These are phyloP conservation scores for Lochmaea crataegi DNA, from an alignment of 2,888 invertebrate genomes.

Conservation along the genomic window DNA sequence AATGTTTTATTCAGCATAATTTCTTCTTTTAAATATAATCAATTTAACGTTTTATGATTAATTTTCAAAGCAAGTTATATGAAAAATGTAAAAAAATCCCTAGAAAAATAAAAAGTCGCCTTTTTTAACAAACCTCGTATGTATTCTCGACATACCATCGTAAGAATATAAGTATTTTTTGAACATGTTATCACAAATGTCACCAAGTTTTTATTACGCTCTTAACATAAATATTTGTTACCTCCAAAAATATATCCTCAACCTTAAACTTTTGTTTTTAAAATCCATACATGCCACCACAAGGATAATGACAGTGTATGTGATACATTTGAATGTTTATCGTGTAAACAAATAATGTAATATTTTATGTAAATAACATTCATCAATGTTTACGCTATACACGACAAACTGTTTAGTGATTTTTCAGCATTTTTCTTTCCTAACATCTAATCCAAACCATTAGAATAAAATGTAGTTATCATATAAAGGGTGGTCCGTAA, in stretches of 20 bases:
- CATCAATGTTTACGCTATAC: neutral
- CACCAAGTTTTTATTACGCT: neutral
- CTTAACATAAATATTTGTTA: neutral
- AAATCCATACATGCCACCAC: neutral
- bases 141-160: too few species aligned
- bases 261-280: constrained; percentile 2
- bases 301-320: neutral
- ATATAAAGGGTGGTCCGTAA: too few species aligned
- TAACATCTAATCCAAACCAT: too few species aligned
- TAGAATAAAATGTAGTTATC: too few species aligned
- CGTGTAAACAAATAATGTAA: neutral
- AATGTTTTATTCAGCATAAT: too few species aligned
- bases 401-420: neutral
- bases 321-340: neutral
- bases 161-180: too few species aligned
- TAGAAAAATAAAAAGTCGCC: too few species aligned
- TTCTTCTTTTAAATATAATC: too few species aligned
- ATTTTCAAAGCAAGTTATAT: too few species aligned
- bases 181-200: neutral
- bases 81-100: too few species aligned
- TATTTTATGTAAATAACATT: neutral
- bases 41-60: too few species aligned
- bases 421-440: neutral
- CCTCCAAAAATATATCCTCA: neutral
- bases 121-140: too few species aligned